These are phyloP conservation scores for Campylomormyrus numenius DNA, from an alignment of 2,113 vertebrate species.

Conservation along the genomic window DNA sequence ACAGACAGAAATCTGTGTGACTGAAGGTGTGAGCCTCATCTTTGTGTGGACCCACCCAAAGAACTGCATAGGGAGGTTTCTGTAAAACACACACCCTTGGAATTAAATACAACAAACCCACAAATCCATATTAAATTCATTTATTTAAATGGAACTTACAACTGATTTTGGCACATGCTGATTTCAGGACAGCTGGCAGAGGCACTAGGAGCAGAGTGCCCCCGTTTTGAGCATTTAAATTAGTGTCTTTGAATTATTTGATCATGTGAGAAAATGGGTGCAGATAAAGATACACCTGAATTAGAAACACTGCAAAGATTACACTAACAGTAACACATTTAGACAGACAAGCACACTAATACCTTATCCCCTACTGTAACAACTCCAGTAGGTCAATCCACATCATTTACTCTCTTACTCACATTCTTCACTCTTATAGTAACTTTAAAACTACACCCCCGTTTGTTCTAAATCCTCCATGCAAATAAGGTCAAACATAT, in stretches of 20 bases:
- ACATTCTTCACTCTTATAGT: neutral
- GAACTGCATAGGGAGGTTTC: conserved; percentile 13
- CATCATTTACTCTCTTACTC: neutral
- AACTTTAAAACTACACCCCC: neutral
- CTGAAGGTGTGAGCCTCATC: conserved; percentile 10
- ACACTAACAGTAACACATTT: too few species aligned
- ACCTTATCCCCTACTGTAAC: neutral
- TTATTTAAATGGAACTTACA: neutral
- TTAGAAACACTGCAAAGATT: neutral
- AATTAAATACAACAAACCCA: neutral
- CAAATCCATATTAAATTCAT: neutral
- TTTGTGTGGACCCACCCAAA: conserved; percentile 19
- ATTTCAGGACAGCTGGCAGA: neutral
- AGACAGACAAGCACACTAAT: neutral
- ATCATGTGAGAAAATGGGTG: neutral
- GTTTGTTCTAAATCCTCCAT: neutral
- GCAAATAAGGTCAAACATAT: neutral
- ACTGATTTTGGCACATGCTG: neutral
- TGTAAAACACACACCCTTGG: conserved; percentile 11
- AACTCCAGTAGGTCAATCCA: neutral
- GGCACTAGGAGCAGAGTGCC: neutral
- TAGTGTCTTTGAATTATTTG: neutral
- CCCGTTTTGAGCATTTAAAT: neutral
- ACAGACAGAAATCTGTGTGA: neutral
- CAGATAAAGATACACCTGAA: neutral